Conservation (phyloP, 1,140 invertebrate genomes). For the Drosophila tani region DNA sequence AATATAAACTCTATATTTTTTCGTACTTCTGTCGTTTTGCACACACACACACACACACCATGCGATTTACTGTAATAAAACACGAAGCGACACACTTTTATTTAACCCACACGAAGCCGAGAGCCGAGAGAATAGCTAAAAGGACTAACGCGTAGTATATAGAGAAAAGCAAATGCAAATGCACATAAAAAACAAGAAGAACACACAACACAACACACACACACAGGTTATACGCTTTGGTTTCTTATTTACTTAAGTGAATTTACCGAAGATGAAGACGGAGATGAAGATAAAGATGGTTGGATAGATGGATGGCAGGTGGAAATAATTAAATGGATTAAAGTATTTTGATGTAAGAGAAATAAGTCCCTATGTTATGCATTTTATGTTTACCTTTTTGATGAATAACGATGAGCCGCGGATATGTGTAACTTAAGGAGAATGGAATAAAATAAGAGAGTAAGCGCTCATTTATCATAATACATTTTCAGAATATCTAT, state of each 20-base stretch:
- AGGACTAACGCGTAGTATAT: constrained; percentile 18
- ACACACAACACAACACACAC: not conserved
- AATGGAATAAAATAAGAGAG: constrained; percentile 37
- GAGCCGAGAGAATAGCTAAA: constrained; percentile 9
- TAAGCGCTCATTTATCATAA: constrained; percentile 54
- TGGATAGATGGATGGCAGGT: no score
- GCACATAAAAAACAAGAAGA: constrained; percentile 24
- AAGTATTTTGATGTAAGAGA: constrained; percentile 56
- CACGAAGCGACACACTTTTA: constrained; percentile 10
- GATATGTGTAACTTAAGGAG: constrained; percentile 53
- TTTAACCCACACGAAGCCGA: constrained; percentile 16
- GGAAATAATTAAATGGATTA: constrained; percentile 45
- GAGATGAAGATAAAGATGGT: not conserved
- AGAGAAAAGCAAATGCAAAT: constrained; percentile 38
- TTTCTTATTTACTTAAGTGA: constrained; percentile 46
- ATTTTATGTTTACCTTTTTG: constrained; percentile 53
- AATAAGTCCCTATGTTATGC: constrained; percentile 57
- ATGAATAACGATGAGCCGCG: constrained; percentile 32
- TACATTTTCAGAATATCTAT: constrained; percentile 28
- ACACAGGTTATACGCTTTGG: constrained; percentile 44
- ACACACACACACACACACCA: constrained; percentile 1
- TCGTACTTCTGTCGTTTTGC: constrained; percentile 23
- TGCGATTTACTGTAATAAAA: constrained; percentile 16
- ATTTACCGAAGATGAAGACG: constrained; percentile 25
- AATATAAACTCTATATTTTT: constrained; percentile 7